phyloP scores from a whole-genome alignment of 2,113 vertebrate species.

The Gila orcuttii region DNA sequence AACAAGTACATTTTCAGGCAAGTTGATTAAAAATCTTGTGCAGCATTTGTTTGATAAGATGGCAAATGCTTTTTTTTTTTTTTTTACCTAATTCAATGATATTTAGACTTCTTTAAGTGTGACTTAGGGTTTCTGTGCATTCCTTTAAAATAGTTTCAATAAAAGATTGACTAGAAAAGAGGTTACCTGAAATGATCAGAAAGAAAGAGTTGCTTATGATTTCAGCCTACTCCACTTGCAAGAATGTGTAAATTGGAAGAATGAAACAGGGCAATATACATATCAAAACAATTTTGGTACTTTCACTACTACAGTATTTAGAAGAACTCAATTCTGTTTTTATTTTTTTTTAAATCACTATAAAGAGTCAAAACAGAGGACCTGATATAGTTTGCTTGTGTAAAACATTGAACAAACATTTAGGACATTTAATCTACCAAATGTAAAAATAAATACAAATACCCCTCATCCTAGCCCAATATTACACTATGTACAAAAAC shows the following conservation, averaged over 20 bases:
- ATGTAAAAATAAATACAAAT: conserved; percentile 30
- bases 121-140: neutral
- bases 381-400: neutral
- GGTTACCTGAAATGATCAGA: conserved; percentile 36
- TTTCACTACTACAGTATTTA: conserved; percentile 18
- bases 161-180: neutral
- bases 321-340: neutral
- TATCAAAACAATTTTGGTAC: neutral
- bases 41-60: neutral
- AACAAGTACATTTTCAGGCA: neutral
- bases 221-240: neutral
- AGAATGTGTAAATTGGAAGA: conserved; percentile 4
- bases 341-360: neutral
- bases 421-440: neutral
- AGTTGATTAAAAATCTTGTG: neutral
- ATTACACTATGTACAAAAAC: conserved; percentile 45
- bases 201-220: conserved; percentile 44
- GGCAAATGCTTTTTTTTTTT: neutral
- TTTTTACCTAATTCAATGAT: neutral
- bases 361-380: neutral
- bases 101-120: neutral
- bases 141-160: neutral
- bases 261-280: conserved; percentile 3
- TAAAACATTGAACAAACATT: neutral
- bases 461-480: neutral